Conservation (phyloP, 35 echinoderm and acorn worm species). For the Lytechinus variegatus region DNA sequence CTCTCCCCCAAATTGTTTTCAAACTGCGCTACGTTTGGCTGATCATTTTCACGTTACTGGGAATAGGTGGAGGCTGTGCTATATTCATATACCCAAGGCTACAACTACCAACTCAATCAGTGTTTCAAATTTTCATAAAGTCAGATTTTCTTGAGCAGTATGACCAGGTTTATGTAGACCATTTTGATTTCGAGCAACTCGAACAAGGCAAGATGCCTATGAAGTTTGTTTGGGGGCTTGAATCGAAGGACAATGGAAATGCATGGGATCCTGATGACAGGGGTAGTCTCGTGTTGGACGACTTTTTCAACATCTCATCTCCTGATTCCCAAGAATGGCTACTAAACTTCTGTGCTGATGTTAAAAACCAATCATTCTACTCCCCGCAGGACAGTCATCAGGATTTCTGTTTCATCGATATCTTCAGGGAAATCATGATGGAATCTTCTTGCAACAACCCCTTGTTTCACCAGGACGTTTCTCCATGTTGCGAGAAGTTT, state of each 20-base stretch:
- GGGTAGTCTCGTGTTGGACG: constrained; percentile 49
- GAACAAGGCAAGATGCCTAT: constrained; percentile 9
- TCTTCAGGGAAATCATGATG: constrained; percentile 53
- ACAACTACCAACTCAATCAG: constrained; percentile 56
- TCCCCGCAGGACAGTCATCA: neutral
- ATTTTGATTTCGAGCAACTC: constrained; percentile 61
- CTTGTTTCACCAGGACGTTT: neutral
- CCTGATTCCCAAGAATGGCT: constrained; percentile 67
- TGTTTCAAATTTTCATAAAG: constrained; percentile 77
- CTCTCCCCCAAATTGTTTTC: constrained; percentile 63
- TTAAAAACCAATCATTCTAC: constrained; percentile 69
- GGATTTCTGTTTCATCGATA: constrained; percentile 71
- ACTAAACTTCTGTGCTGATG: constrained; percentile 57
- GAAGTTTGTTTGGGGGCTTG: constrained; percentile 57
- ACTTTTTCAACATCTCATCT: constrained; percentile 54
- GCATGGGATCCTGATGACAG: constrained; percentile 69
- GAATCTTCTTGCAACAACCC: constrained; percentile 39
- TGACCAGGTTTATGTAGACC: constrained; percentile 66
- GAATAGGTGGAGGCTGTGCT: constrained; percentile 63
- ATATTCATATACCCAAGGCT: constrained; percentile 66
- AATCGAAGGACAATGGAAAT: constrained; percentile 74
- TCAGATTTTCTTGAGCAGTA: constrained; percentile 83
- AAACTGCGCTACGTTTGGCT: constrained; percentile 78
- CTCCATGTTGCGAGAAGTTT: constrained; percentile 58
- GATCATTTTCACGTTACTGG: constrained; percentile 55